These are phyloP conservation scores for Pectinophora gossypiella DNA, from an alignment of 1,140 invertebrate species.

Conservation along the genomic window DNA sequence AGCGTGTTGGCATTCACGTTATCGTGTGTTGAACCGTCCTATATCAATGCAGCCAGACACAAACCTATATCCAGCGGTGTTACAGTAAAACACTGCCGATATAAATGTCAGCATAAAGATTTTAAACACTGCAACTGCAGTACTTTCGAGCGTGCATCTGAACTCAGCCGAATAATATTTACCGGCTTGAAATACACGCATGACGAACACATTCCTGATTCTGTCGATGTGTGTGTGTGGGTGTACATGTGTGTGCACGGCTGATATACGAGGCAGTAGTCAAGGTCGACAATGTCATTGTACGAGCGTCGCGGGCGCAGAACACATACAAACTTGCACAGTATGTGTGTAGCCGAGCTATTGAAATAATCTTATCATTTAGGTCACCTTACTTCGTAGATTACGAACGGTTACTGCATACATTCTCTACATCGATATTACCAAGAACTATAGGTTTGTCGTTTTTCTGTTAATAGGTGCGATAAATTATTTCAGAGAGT, in stretches of 20 bases:
- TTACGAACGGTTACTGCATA: slow-evolving; percentile 22
- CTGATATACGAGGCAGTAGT: slow-evolving; percentile 67
- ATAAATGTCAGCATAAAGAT: slow-evolving; percentile 19
- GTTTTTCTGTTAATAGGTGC: too few relatives aligned
- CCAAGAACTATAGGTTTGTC: too few relatives aligned
- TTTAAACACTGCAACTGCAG: slow-evolving; percentile 18
- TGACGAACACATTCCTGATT: slow-evolving; percentile 61
- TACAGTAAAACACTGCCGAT: slow-evolving; percentile 15
- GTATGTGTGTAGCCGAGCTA: slow-evolving; percentile 43
- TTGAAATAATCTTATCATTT: slow-evolving; percentile 73
- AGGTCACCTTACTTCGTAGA: slow-evolving; percentile 72
- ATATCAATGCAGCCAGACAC: slow-evolving; percentile 42
- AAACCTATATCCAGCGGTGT: slow-evolving; percentile 33
- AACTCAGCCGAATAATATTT: slow-evolving; percentile 42
- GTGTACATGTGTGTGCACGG: slow-evolving; percentile 22
- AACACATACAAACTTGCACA: slow-evolving; percentile 38
- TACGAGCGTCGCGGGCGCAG: slow-evolving; percentile 51
- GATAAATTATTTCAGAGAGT: too few relatives aligned
- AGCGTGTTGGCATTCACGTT: slow-evolving; percentile 57
- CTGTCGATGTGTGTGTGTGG: slow-evolving; percentile 31
- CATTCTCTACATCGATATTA: not conserved
- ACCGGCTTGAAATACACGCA: slow-evolving; percentile 52
- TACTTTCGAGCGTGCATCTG: slow-evolving; percentile 22
- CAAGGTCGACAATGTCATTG: slow-evolving; percentile 73
- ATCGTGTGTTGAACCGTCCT: slow-evolving; percentile 71